These are phyloP conservation scores for Anomalospiza imberbis DNA, from an alignment of 2,797 vertebrate genomes.

Conservation along the genomic window DNA sequence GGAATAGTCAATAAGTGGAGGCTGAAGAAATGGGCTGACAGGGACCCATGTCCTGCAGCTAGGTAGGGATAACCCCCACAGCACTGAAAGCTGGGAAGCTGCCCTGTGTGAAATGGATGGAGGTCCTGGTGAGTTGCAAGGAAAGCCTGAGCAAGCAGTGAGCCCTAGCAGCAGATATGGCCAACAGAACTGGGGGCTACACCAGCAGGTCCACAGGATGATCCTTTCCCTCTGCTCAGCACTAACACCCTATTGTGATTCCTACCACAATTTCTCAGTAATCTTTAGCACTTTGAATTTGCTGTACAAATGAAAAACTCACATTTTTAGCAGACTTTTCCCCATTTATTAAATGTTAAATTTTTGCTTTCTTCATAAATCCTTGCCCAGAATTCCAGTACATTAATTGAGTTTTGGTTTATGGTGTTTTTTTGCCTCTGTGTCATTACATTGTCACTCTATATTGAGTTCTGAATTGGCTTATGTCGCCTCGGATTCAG, in stretches of 20 bases:
- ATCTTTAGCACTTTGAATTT: neutral
- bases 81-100: neutral
- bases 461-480: neutral
- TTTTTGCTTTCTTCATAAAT: neutral
- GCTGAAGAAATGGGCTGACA: neutral
- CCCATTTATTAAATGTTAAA: neutral
- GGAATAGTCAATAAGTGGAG: neutral
- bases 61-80: neutral
- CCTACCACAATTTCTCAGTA: neutral
- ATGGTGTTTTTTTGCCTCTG: rapidly evolving
- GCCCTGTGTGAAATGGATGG: neutral
- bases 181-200: neutral
- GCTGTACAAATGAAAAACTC: neutral
- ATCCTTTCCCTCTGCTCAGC: neutral
- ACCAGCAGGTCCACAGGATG: neutral
- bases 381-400: neutral
- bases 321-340: neutral
- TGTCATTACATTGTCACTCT: neutral
- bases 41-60: neutral
- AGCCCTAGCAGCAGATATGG: neutral
- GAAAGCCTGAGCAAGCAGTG: neutral
- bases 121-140: neutral
- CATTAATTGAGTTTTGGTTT: neutral
- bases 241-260: neutral
- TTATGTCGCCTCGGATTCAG: neutral